Percentiles rank a stretch among this genome's conserved stretches.
These are phyloP conservation scores for Colletes gigas DNA, from an alignment of 1,140 invertebrate genomes.

Conservation along the genomic window DNA sequence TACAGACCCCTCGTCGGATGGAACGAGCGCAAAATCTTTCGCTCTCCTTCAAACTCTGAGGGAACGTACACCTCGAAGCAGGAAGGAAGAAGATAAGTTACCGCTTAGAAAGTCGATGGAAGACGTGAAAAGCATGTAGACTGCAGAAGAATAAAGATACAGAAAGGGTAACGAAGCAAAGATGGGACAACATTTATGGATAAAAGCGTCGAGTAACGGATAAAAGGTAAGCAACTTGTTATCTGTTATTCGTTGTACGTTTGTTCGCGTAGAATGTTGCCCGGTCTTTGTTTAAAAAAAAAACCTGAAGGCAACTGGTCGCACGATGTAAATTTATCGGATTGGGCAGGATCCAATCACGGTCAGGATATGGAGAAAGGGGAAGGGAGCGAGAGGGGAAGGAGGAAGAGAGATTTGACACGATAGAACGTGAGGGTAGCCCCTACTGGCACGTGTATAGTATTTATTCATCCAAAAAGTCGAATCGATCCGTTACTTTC, in stretches of 20 bases:
- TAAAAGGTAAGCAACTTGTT: too few relatives aligned
- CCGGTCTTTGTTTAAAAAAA: neutral
- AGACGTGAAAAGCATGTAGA: neutral
- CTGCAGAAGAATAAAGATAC: slow-evolving; percentile 2
- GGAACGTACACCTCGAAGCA: neutral
- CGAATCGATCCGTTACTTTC: slow-evolving; percentile 48
- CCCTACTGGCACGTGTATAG: slow-evolving; percentile 62
- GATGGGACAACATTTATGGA: too few relatives aligned
- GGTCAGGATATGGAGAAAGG: slow-evolving; percentile 22
- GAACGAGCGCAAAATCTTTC: neutral
- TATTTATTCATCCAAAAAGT: slow-evolving; percentile 75
- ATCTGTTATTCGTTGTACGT: too few relatives aligned
- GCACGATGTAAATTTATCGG: slow-evolving; percentile 45
- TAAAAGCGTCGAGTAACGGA: too few relatives aligned
- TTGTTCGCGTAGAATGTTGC: too few relatives aligned
- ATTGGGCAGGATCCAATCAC: slow-evolving; percentile 78
- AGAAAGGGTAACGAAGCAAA: too few relatives aligned
- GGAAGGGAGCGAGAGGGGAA: neutral
- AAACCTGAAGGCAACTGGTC: slow-evolving; percentile 19
- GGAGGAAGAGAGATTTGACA: slow-evolving; percentile 32
- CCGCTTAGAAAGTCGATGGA: neutral
- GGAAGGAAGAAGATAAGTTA: neutral
- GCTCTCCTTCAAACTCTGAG: neutral
- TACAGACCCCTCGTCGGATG: slow-evolving; percentile 15
- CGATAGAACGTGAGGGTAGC: neutral